Evolutionary conservation across 2,113 vertebrate species (phyloP).

Genomic region (Limnothrissa miodon): DNA sequence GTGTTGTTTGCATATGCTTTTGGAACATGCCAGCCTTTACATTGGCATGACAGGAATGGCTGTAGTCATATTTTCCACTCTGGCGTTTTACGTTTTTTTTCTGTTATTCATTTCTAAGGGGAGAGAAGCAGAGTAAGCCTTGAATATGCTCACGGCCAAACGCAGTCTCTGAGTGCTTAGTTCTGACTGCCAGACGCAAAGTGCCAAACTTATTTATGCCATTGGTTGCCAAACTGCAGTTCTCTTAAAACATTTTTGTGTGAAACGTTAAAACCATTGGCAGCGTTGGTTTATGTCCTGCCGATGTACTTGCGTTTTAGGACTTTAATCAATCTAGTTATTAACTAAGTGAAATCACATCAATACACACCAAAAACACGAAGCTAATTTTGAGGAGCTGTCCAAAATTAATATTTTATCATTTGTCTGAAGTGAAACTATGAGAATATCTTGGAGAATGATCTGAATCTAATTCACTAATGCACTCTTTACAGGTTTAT

Average conservation of each 20-base stretch:
- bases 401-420: background rate
- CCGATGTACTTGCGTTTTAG: background rate
- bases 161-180: background rate
- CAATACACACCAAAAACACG: background rate
- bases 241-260: background rate
- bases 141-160: background rate
- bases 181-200: background rate
- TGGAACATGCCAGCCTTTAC: conserved; percentile 57
- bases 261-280: background rate
- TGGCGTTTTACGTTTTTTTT: background rate
- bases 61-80: background rate
- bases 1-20: conserved; percentile 58
- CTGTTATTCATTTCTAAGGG: background rate
- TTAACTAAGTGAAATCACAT: background rate
- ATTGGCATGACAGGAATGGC: background rate
- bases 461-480: conserved; percentile 44
- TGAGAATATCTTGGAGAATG: background rate
- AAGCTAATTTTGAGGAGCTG: background rate
- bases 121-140: background rate
- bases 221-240: background rate
- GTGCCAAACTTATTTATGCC: conserved; percentile 9
- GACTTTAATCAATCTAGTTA: background rate
- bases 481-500: conserved; percentile 43
- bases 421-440: background rate
- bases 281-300: background rate